Conservation (phyloP, 2,888 invertebrate genomes). For the Patella ulyssiponensis region DNA sequence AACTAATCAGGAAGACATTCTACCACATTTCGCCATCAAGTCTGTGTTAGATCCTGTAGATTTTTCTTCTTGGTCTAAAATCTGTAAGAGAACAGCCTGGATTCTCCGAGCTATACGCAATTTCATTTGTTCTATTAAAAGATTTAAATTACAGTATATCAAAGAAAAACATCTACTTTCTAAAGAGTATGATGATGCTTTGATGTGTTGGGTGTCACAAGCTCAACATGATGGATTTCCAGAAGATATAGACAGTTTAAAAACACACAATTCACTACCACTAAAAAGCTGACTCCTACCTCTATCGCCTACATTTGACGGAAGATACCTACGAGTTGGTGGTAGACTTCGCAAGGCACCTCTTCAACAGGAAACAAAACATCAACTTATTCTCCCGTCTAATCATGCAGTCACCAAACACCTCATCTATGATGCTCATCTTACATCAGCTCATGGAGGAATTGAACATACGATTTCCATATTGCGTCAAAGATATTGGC, state of each 20-base stretch:
- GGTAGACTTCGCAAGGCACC: conserved; percentile 14
- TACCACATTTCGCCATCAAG: not conserved
- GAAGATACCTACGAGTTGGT: conserved; percentile 7
- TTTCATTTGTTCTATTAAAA: not conserved
- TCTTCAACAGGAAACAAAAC: conserved; percentile 4
- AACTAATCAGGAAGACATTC: too few species aligned
- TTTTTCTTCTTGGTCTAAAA: not conserved
- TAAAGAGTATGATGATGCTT: not conserved
- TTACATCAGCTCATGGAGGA: conserved; percentile 9
- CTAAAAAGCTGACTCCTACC: conserved; percentile 10
- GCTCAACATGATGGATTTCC: not conserved
- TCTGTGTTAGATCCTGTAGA: not conserved
- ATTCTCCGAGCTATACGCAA: not conserved
- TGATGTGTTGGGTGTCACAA: not conserved
- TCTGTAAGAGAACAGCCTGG: not conserved
- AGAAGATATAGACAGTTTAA: not conserved
- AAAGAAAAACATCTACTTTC: not conserved
- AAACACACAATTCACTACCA: not conserved
- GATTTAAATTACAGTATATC: not conserved
- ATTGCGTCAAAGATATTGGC: conserved; percentile 9
- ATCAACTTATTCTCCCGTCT: conserved; percentile 12
- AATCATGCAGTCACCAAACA: not conserved
- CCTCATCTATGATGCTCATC: too few species aligned
- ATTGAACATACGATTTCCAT: conserved; percentile 15
- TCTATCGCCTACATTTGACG: conserved; percentile 14